These are phyloP conservation scores for Clarias batrachus DNA, from an alignment of 2,113 vertebrate genomes.

Conservation along the genomic window DNA sequence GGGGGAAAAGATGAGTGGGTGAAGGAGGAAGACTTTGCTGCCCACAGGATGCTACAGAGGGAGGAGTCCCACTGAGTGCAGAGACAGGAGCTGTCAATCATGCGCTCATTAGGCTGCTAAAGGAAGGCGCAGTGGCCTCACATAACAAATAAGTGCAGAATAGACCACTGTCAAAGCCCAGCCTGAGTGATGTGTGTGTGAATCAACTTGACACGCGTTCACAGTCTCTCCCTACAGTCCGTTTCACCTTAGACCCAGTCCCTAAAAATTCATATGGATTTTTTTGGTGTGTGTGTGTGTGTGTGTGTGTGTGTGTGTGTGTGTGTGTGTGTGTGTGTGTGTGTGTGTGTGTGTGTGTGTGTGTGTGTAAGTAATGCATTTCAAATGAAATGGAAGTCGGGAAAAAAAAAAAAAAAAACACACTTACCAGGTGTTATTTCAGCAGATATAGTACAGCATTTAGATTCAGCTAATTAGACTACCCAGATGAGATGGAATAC, in stretches of 20 bases:
- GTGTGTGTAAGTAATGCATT: constrained; percentile 12
- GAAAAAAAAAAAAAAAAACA: not conserved
- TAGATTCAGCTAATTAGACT: not conserved
- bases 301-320: no score
- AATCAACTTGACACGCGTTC: constrained; percentile 78
- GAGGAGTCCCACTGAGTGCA: constrained; percentile 61
- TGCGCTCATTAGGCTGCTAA: constrained; percentile 72
- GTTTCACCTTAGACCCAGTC: constrained; percentile 56
- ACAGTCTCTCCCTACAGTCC: constrained; percentile 50
- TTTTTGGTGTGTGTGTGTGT: not conserved
- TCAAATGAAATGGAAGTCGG: constrained; percentile 32
- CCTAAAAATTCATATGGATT: constrained; percentile 33
- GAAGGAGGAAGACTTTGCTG: constrained; percentile 51
- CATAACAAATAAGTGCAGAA: constrained; percentile 62
- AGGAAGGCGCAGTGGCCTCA: constrained; percentile 66
- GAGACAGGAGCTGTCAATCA: constrained; percentile 76
- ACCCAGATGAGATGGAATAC: not conserved
- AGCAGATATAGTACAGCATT: not conserved
- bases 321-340: no score
- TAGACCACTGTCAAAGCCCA: constrained; percentile 74
- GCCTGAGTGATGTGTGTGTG: constrained; percentile 75
- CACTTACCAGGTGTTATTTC: not conserved
- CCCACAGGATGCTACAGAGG: constrained; percentile 53
- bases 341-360: no score
- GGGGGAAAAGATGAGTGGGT: constrained; percentile 53